Evolutionary conservation across 2,113 vertebrate species (phyloP).

Genomic region (Chroicocephalus ridibundus): DNA sequence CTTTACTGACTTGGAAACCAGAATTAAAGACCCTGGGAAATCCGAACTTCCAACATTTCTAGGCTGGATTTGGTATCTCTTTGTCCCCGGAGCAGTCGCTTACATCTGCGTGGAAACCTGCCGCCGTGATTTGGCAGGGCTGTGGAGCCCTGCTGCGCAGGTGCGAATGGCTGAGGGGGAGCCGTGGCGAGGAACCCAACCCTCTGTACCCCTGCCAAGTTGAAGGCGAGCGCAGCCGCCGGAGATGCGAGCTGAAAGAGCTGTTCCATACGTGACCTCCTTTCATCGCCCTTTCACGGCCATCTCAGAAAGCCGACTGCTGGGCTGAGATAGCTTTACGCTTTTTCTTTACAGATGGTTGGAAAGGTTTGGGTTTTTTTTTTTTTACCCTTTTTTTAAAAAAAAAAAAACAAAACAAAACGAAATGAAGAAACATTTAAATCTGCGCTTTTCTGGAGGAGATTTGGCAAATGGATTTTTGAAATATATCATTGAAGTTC

Average conservation of each 20-base stretch:
- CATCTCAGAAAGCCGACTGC: not conserved
- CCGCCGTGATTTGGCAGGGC: not conserved
- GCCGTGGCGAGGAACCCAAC: not conserved
- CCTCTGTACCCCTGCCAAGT: not conserved
- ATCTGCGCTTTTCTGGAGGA: not conserved
- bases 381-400: not conserved
- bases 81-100: not conserved
- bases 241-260: not conserved
- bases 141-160: not conserved
- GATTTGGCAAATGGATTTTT: not conserved
- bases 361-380: not conserved
- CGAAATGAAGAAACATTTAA: not conserved
- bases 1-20: constrained; percentile 46
- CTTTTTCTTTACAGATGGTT: not conserved
- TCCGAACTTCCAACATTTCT: not conserved
- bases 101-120: not conserved
- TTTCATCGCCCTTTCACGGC: not conserved
- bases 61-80: not conserved
- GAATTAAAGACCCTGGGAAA: constrained; percentile 6
- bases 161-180: not conserved
- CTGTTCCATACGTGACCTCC: not conserved
- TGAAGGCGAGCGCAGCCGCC: not conserved
- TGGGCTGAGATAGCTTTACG: not conserved
- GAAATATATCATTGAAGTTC: not conserved
- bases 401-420: too few relatives aligned